Evolutionary conservation across 2,888 invertebrate genomes (phyloP).

Genomic region (Ormyrus rosae): DNA sequence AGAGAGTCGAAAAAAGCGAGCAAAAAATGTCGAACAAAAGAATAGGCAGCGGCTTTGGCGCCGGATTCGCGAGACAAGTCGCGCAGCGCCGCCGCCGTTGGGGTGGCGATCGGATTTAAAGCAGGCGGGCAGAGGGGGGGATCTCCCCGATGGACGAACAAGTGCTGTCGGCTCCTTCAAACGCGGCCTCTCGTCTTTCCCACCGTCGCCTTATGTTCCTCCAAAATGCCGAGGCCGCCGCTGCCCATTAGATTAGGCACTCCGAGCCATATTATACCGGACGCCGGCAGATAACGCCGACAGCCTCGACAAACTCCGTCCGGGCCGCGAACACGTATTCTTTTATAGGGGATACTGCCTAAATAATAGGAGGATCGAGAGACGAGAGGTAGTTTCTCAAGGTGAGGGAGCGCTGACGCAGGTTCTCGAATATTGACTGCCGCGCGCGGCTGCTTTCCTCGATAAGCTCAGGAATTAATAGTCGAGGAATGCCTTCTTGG

Average conservation of each 20-base stretch:
- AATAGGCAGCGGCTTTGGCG: slow-evolving; percentile 18
- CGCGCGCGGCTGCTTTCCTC: no score
- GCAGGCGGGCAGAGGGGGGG: slow-evolving; percentile 58
- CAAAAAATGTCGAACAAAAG: not conserved
- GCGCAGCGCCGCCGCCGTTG: not conserved
- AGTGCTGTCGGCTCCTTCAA: slow-evolving; percentile 70
- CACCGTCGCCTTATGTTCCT: slow-evolving; percentile 8
- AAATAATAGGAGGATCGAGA: no score
- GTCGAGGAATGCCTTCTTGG: no score
- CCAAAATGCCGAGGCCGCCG: not conserved
- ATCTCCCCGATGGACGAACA: slow-evolving; percentile 70
- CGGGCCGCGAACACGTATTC: not conserved
- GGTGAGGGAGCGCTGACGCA: no score
- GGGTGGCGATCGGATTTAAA: slow-evolving; percentile 71
- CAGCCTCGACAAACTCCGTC: slow-evolving; percentile 5
- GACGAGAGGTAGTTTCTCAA: no score
- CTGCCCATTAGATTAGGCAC: slow-evolving; percentile 42
- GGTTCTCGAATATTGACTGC: no score
- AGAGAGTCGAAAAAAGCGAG: not conserved
- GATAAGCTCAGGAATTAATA: no score
- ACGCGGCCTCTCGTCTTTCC: slow-evolving; percentile 37
- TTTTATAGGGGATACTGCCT: not conserved
- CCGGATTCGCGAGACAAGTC: slow-evolving; percentile 17
- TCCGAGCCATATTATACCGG: slow-evolving; percentile 6
- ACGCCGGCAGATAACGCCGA: slow-evolving; percentile 22